These are phyloP conservation scores for Popillia japonica DNA, from an alignment of 1,140 invertebrate genomes.

Conservation along the genomic window DNA sequence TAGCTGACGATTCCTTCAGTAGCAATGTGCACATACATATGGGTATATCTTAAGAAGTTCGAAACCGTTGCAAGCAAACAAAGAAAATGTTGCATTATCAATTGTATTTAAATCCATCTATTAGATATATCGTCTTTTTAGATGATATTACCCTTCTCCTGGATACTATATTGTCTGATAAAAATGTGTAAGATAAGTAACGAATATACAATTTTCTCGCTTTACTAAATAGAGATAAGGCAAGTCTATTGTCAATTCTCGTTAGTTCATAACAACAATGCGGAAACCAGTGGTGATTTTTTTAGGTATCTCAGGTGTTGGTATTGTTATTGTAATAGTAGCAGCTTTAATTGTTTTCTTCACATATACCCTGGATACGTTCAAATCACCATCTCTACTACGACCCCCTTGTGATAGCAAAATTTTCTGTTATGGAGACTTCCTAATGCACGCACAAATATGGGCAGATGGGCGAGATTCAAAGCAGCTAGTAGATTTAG, in stretches of 20 bases:
- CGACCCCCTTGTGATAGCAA: conserved; percentile 62
- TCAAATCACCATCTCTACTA: not conserved
- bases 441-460: conserved; percentile 80
- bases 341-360: not conserved
- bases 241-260: not conserved
- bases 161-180: not conserved
- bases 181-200: not conserved
- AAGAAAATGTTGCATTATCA: too few species aligned
- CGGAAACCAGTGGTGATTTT: not conserved
- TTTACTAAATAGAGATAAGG: not conserved
- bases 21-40: too few species aligned
- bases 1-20: too few species aligned
- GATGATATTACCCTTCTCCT: too few species aligned
- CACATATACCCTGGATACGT: not conserved
- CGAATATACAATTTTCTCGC: not conserved
- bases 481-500: conserved; percentile 90
- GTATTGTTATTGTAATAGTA: not conserved
- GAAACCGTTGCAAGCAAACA: too few species aligned
- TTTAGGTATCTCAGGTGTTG: not conserved
- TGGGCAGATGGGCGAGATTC: conserved; percentile 79
- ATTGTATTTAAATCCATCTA: too few species aligned
- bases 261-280: not conserved
- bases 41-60: too few species aligned
- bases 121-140: too few species aligned
- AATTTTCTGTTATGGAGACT: conserved; percentile 80